Base-by-base conservation (phyloP, 2,113 vertebrate genomes). In the Colossoma macropomum region DNA sequence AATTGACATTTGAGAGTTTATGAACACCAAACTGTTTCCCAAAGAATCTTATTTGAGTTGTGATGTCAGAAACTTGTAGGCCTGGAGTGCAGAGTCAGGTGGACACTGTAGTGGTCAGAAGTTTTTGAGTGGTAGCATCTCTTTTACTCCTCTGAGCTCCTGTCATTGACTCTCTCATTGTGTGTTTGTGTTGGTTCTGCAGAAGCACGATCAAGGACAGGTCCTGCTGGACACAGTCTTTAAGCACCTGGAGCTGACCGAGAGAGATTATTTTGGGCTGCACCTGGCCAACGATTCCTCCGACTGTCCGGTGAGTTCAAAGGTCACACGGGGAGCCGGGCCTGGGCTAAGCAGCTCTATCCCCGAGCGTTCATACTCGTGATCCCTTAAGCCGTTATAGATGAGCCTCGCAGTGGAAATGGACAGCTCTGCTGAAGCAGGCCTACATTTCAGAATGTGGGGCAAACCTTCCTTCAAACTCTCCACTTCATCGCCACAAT, bases 181-280 rank as follows among this genome's bases (percentile, higher is more conserved):
- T 72, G 45, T 72, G 45, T 72, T 0, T 65, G 38, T 74, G 23
- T 77, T 78, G 91, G 88, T 87, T 87, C 86, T 93, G 77, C 91
- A 99, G 97, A 99, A 99, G 93, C 95, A 97, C 79, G 94, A 98
- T 92, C 96, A 96, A 84, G 97, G 98, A 83, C 97, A 98, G 93
- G 92, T 97, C 92, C 91, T 99, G 4, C 93, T 99, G 95, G 97
- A 99, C 78, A 86, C 93, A 90, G 97, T 98, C 89, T 99, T 98
- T 92, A 98, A 94, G 87, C 97, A 99, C 93, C 96, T 99, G 77
- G 97, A 99, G 95, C 95, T 99, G 95, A 99, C 97, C 2, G 98
- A 99, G 91, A 95, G 95, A 89, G 98, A 99, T 93, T 99, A 99
- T 92, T 99, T 99, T 91, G 97, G 98, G 92, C 96, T 99, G 90